These are phyloP conservation scores for Acrocephalus kingi DNA, from an alignment of 2,113 vertebrate species.

Conservation along the genomic window DNA sequence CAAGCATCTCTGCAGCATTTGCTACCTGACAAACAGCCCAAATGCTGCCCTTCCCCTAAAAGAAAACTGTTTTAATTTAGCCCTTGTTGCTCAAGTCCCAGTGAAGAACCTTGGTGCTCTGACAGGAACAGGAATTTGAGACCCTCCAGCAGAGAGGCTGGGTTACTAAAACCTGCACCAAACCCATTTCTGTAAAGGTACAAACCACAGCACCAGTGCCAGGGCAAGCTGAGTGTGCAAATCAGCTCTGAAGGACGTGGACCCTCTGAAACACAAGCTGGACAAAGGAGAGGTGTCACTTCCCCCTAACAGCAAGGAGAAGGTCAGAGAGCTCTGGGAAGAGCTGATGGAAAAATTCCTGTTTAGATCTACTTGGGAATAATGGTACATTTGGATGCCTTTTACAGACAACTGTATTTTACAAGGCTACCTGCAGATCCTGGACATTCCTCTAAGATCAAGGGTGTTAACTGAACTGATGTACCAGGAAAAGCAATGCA, in stretches of 20 bases:
- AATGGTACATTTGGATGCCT: neutral
- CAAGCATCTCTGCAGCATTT: neutral
- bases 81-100: neutral
- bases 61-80: neutral
- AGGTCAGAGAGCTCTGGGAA: neutral
- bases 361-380: neutral
- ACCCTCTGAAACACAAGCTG: neutral
- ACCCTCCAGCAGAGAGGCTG: neutral
- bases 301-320: neutral
- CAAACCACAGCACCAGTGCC: neutral
- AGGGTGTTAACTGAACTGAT: neutral
- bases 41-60: neutral
- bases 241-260: neutral
- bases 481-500: neutral
- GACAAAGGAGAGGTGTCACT: neutral
- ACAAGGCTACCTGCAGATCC: neutral
- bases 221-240: neutral
- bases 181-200: neutral
- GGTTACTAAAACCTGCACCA: neutral
- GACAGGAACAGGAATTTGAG: neutral
- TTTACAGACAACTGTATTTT: neutral
- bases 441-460: no score
- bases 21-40: neutral
- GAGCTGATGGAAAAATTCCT: neutral
- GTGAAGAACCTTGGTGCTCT: rapidly evolving